Percentiles rank a stretch among this genome's conserved stretches.
Conservation (phyloP, 2,113 vertebrate genomes). For the Actenoides lindsayi region DNA sequence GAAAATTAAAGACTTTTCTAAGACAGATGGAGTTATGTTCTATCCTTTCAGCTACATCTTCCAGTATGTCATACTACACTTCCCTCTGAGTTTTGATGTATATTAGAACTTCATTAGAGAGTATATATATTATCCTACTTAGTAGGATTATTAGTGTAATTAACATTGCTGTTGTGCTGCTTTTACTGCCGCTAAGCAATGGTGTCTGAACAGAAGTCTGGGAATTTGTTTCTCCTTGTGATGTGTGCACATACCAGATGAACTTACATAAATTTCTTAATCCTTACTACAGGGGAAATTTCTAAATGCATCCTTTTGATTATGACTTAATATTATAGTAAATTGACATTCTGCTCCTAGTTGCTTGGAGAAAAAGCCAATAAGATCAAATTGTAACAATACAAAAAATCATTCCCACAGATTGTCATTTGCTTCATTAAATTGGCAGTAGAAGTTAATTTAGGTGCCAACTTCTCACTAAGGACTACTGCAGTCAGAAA, state of each 20-base stretch:
- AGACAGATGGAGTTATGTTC: neutral
- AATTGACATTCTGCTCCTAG: slow-evolving; percentile 27
- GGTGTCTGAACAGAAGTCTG: neutral
- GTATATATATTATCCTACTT: slow-evolving; percentile 31
- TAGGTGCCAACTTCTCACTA: neutral
- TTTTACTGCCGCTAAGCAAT: slow-evolving; percentile 22
- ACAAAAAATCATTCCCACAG: slow-evolving; percentile 38
- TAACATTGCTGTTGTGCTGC: slow-evolving; percentile 32
- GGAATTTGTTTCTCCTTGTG: slow-evolving; percentile 37
- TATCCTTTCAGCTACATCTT: neutral
- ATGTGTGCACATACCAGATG: slow-evolving; percentile 30
- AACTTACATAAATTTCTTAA: slow-evolving; percentile 55
- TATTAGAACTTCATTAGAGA: slow-evolving; percentile 18
- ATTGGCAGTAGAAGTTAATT: neutral
- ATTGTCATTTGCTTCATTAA: slow-evolving; percentile 23
- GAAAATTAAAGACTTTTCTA: neutral
- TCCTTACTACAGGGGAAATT: slow-evolving; percentile 51
- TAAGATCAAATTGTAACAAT: slow-evolving; percentile 24
- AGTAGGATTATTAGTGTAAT: slow-evolving; percentile 63
- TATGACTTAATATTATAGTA: slow-evolving; percentile 60
- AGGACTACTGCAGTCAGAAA: neutral
- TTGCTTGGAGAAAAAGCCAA: neutral
- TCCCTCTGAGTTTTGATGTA: slow-evolving; percentile 16
- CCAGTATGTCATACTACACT: neutral
- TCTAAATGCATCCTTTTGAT: slow-evolving; percentile 49